Percentiles rank a stretch among this genome's conserved stretches.
phyloP scores from a whole-genome alignment of 2,113 vertebrate genomes.

The Erinaceus europaeus region DNA sequence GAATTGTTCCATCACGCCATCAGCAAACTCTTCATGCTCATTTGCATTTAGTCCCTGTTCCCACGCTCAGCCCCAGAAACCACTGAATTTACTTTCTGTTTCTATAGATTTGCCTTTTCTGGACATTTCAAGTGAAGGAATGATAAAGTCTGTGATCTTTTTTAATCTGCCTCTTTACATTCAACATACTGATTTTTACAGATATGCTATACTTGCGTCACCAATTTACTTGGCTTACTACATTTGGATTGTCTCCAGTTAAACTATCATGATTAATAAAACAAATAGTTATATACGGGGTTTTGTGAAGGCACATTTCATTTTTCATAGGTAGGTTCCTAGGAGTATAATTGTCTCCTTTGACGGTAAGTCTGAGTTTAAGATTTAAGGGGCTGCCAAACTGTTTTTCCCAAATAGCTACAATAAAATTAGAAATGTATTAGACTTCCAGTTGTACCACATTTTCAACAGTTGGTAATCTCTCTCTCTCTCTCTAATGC shows the following conservation, averaged over 20 bases:
- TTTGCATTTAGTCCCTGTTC: not conserved
- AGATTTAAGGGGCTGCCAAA: not conserved
- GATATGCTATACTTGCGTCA: slow-evolving; percentile 1
- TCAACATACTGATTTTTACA: slow-evolving; percentile 12
- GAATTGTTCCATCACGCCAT: not conserved
- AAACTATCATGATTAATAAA: not conserved
- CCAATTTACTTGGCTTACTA: not conserved
- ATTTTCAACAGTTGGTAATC: not conserved
- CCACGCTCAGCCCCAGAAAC: not conserved
- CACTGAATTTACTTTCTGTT: slow-evolving; percentile 26
- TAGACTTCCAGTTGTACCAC: not conserved
- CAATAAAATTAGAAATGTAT: not conserved
- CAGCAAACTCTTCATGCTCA: not conserved
- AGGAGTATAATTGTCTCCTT: not conserved
- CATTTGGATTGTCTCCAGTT: slow-evolving; percentile 22
- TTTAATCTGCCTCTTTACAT: not conserved
- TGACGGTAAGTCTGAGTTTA: not conserved
- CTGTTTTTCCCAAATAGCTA: not conserved
- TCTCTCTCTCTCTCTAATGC: not conserved
- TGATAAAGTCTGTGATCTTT: not conserved
- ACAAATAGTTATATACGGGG: not conserved
- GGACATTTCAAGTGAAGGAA: not conserved
- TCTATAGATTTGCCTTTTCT: not conserved
- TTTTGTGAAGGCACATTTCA: not conserved
- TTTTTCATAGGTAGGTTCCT: not conserved